These are phyloP conservation scores for Mus spicilegus DNA, from an alignment of 2,113 vertebrate species.

Conservation along the genomic window DNA sequence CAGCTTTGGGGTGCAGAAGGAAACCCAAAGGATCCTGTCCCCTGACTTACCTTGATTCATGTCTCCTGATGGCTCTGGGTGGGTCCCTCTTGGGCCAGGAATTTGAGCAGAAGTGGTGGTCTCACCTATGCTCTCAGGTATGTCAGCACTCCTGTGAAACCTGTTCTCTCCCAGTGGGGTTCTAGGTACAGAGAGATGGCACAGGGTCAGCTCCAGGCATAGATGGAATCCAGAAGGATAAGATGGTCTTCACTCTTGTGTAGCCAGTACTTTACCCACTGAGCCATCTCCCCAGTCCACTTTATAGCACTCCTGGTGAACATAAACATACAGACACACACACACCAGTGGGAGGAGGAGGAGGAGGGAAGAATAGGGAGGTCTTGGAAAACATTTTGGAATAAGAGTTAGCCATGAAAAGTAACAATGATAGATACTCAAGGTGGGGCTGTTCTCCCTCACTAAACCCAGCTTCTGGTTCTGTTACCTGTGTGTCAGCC, in stretches of 20 bases:
- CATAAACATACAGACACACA: background rate
- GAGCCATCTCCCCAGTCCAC: background rate
- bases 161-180: too few species aligned
- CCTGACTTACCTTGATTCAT: too few species aligned
- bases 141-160: too few species aligned
- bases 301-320: background rate
- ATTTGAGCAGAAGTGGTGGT: too few species aligned
- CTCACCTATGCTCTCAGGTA: too few species aligned
- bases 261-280: background rate
- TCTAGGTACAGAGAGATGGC: too few species aligned
- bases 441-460: background rate
- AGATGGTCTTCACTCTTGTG: background rate
- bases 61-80: too few species aligned
- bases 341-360: background rate
- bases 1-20: too few species aligned
- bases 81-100: too few species aligned
- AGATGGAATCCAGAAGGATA: too few species aligned
- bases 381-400: background rate
- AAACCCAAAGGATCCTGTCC: too few species aligned
- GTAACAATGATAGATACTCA: background rate
- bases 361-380: background rate
- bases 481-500: background rate
- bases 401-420: conserved; percentile 8
- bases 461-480: background rate
- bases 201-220: too few species aligned